These are phyloP conservation scores for Elegia similella DNA, from an alignment of 2,888 invertebrate species.

Conservation along the genomic window DNA sequence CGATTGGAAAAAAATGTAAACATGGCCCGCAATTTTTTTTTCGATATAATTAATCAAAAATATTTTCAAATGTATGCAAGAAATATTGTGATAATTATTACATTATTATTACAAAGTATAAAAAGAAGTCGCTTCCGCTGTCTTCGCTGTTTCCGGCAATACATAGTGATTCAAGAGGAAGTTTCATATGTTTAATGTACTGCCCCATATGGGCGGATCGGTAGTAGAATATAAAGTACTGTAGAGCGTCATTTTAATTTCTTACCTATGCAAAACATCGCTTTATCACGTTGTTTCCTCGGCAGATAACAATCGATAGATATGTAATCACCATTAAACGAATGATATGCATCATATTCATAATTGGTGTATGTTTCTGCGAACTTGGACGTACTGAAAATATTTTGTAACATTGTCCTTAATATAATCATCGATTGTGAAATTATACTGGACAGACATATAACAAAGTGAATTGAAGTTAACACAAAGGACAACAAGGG, in stretches of 20 bases:
- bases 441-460: background rate
- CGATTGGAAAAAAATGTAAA: too few species aligned
- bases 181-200: too few species aligned
- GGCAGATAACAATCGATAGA: conserved; percentile 63
- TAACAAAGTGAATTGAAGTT: background rate
- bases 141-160: too few species aligned
- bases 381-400: conserved; percentile 37
- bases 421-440: background rate
- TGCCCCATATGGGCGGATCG: too few species aligned
- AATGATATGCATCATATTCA: conserved; percentile 44
- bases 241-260: background rate
- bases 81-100: too few species aligned
- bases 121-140: too few species aligned
- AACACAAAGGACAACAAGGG: background rate
- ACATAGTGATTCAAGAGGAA: too few species aligned
- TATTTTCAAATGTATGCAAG: too few species aligned
- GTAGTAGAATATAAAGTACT: too few species aligned
- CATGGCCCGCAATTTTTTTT: too few species aligned
- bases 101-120: too few species aligned
- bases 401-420: background rate
- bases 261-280: conserved; percentile 25
- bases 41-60: too few species aligned
- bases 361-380: conserved; percentile 40
- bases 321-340: conserved; percentile 47
- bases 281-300: conserved; percentile 55